phyloP scores from a whole-genome alignment of 2,888 invertebrate genomes.

The Ptilodon capucinus region DNA sequence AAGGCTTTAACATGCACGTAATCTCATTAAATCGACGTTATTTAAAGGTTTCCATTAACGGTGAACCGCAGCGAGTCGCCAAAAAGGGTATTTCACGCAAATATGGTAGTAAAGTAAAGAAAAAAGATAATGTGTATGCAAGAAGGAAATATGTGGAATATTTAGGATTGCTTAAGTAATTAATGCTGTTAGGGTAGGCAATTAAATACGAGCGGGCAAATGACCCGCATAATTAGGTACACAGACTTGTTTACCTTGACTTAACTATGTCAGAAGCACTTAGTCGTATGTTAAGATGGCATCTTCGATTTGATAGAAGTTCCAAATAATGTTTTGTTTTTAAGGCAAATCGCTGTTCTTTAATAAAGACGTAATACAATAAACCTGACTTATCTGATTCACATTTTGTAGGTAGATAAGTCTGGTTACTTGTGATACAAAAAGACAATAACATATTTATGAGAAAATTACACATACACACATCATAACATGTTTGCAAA shows the following conservation, averaged over 20 bases:
- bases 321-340: background rate
- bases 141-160: constrained; percentile 8
- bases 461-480: too few species aligned
- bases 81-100: constrained; percentile 23
- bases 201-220: constrained; percentile 23
- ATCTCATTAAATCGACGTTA: constrained; percentile 31
- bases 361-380: too few species aligned
- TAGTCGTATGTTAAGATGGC: constrained; percentile 9
- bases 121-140: constrained; percentile 6
- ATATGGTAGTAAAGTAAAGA: constrained; percentile 10
- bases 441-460: too few species aligned
- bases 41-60: constrained; percentile 42
- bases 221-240: constrained; percentile 20
- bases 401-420: too few species aligned
- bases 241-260: constrained; percentile 34
- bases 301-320: constrained; percentile 6
- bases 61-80: constrained; percentile 35
- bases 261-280: constrained; percentile 16
- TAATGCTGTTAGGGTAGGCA: constrained; percentile 17
- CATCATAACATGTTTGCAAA: too few species aligned
- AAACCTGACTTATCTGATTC: too few species aligned
- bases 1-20: constrained; percentile 6
- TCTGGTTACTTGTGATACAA: too few species aligned
- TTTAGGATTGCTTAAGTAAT: constrained; percentile 6
- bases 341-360: background rate